These are phyloP conservation scores for Hybos culiciformis DNA, from an alignment of 2,888 invertebrate genomes.

Conservation along the genomic window DNA sequence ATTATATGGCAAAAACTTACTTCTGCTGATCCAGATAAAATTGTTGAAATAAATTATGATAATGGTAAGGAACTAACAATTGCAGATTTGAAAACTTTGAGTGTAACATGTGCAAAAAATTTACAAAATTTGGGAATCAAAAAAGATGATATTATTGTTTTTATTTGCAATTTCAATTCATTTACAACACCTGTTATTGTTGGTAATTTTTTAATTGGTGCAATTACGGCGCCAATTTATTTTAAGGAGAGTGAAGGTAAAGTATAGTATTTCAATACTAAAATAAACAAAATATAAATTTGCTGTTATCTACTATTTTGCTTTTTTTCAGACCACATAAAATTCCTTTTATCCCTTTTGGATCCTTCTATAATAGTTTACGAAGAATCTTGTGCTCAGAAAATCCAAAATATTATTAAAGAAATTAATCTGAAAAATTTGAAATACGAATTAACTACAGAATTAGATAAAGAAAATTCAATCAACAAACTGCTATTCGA, in stretches of 20 bases:
- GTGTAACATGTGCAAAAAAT: background rate
- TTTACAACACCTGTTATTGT: slow-evolving; percentile 1
- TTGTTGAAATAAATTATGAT: slow-evolving; percentile 3
- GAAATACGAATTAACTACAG: slow-evolving; percentile 4
- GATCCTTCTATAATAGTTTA: slow-evolving; percentile 2
- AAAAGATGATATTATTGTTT: slow-evolving; percentile 3
- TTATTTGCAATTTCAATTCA: background rate
- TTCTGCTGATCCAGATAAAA: slow-evolving; percentile 1
- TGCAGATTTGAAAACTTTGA: background rate
- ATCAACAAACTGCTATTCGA: background rate
- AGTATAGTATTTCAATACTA: background rate
- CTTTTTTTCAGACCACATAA: slow-evolving; percentile 2
- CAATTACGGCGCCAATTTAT: background rate
- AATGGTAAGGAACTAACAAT: background rate
- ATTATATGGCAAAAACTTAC: background rate
- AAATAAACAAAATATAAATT: background rate
- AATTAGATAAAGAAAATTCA: slow-evolving; percentile 1
- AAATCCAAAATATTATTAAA: background rate
- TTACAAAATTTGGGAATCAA: background rate
- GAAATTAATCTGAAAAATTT: background rate
- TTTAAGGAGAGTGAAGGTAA: slow-evolving; percentile 4
- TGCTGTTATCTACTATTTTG: background rate
- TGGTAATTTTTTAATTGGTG: slow-evolving; percentile 4
- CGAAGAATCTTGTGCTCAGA: background rate
- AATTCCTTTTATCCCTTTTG: background rate